Percentiles rank a stretch among this genome's conserved stretches.
phyloP scores from a whole-genome alignment of 2,888 invertebrate genomes.

The Ichneumoninae sp. region DNA sequence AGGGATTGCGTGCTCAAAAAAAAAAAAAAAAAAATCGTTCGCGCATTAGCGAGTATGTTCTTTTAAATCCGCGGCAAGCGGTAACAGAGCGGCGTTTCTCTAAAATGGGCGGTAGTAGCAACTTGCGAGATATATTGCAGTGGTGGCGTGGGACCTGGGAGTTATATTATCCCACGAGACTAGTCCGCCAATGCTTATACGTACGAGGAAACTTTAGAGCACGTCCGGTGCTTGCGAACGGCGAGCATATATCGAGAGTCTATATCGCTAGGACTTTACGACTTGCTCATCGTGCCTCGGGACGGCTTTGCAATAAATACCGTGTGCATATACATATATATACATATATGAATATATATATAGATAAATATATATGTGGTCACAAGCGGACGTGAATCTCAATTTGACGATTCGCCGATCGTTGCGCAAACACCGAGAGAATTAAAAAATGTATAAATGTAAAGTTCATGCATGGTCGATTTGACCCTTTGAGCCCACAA shows the following conservation, averaged over 20 bases:
- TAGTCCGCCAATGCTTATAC: constrained; percentile 38
- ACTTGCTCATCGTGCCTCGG: constrained; percentile 37
- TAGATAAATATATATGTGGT: constrained; percentile 10
- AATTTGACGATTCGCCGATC: constrained; percentile 38
- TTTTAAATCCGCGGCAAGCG: constrained; percentile 21
- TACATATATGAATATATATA: too few relatives aligned
- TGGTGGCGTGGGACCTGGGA: constrained; percentile 57
- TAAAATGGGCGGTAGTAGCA: constrained; percentile 17
- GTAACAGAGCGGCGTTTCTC: constrained; percentile 2
- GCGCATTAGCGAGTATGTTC: constrained; percentile 2
- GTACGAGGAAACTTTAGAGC: constrained; percentile 46
- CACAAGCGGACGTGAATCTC: constrained; percentile 20
- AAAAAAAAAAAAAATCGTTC: constrained; percentile 18
- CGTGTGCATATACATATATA: too few relatives aligned
- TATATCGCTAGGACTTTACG: constrained; percentile 43
- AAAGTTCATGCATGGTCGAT: constrained; percentile 13
- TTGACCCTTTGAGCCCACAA: background rate
- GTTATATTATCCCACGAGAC: constrained; percentile 61
- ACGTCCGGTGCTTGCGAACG: constrained; percentile 51
- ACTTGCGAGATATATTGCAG: constrained; percentile 33
- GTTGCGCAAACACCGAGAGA: constrained; percentile 9
- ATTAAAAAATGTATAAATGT: background rate
- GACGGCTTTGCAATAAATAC: constrained; percentile 41
- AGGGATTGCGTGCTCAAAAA: background rate
- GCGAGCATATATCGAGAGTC: constrained; percentile 16